phyloP scores from a whole-genome alignment of 2,888 invertebrate species.

The Proisotoma minuta region DNA sequence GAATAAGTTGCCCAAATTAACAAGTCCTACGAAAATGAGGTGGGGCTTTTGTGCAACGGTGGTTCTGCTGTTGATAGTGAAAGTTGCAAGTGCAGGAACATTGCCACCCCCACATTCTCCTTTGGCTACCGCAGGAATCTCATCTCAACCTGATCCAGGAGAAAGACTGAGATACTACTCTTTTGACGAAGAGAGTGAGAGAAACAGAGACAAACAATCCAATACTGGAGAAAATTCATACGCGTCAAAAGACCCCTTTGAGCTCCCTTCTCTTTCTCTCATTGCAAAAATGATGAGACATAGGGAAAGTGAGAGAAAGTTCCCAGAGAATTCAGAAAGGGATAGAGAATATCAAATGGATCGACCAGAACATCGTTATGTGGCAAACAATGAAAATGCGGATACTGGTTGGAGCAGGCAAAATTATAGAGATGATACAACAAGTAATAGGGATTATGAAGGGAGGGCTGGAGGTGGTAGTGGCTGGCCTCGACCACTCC shows the following conservation, averaged over 20 bases:
- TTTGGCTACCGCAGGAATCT: neutral
- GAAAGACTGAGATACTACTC: neutral
- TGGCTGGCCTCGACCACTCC: slow-evolving; percentile 10
- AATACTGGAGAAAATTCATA: slow-evolving; percentile 1
- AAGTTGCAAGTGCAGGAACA: neutral
- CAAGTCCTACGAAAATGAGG: too few relatives aligned
- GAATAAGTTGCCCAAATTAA: too few relatives aligned
- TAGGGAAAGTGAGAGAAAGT: neutral
- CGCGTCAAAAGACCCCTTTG: slow-evolving; percentile 27
- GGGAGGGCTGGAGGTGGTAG: neutral
- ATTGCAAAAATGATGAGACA: slow-evolving; percentile 25
- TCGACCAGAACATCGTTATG: slow-evolving; percentile 11
- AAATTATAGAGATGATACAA: neutral
- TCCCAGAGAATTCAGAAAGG: neutral
- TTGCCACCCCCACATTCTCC: neutral
- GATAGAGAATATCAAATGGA: slow-evolving; percentile 4
- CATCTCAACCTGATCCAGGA: too few relatives aligned
- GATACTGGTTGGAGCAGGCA: neutral
- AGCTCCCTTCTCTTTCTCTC: slow-evolving; percentile 19
- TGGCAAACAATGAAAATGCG: slow-evolving; percentile 21
- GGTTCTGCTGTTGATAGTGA: too few relatives aligned
- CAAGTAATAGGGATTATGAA: neutral
- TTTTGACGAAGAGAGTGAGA: neutral
- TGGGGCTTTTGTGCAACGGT: too few relatives aligned
- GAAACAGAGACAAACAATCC: neutral